phyloP scores from a whole-genome alignment of 2,888 invertebrate species.

The Sisyra terminalis region DNA sequence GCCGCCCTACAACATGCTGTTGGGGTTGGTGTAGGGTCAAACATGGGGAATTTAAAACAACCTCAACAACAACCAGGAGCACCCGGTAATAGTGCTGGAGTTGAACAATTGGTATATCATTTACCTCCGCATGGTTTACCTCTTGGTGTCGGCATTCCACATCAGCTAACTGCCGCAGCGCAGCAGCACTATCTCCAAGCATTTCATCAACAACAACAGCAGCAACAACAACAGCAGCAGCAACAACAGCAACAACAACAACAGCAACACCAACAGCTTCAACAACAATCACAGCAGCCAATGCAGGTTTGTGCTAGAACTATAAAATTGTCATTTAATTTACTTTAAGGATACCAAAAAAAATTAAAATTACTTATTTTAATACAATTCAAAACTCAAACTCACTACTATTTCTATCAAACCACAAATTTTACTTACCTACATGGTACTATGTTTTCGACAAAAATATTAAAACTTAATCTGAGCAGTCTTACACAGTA shows the following conservation, averaged over 20 bases:
- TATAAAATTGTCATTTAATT: neutral
- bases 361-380: neutral
- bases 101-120: conserved; percentile 29
- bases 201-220: conserved; percentile 31
- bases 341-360: neutral
- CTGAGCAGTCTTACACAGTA: too few relatives aligned
- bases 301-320: conserved; percentile 19
- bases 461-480: too few relatives aligned
- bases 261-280: conserved; percentile 28
- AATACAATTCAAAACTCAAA: too few relatives aligned
- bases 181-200: conserved; percentile 23
- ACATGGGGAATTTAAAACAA: conserved; percentile 26
- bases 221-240: conserved; percentile 42
- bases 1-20: conserved; percentile 6
- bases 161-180: conserved; percentile 27
- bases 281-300: conserved; percentile 22
- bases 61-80: conserved; percentile 35
- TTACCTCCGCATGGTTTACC: conserved; percentile 16
- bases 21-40: conserved; percentile 8
- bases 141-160: conserved; percentile 3
- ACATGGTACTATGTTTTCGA: too few relatives aligned
- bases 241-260: conserved; percentile 28
- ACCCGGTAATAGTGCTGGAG: conserved; percentile 25
- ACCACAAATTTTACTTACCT: too few relatives aligned
- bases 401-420: too few relatives aligned